Percentiles rank a stretch among this genome's conserved stretches.
These are phyloP conservation scores for Empidonax traillii DNA, from an alignment of 2,113 vertebrate genomes.

Conservation along the genomic window DNA sequence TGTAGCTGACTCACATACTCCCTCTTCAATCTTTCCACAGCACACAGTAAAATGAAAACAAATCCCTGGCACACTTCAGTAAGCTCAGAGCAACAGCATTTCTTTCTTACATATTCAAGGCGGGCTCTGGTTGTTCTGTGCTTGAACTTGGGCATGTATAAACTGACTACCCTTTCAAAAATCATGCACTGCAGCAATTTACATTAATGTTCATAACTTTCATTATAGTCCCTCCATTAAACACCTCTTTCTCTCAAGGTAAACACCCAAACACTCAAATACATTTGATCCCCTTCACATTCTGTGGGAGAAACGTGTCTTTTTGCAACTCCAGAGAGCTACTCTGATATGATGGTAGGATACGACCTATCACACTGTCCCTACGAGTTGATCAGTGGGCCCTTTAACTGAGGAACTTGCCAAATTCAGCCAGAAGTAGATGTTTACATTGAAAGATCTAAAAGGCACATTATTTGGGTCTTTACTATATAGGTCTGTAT, in stretches of 20 bases:
- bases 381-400: background rate
- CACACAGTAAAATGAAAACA: background rate
- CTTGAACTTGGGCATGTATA: background rate
- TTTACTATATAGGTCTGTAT: background rate
- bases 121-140: background rate
- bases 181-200: background rate
- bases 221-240: background rate
- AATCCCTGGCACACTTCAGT: background rate
- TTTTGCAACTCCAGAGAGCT: background rate
- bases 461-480: background rate
- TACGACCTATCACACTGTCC: background rate
- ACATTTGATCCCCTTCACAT: background rate
- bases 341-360: background rate
- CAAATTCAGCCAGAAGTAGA: background rate
- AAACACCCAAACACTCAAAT: background rate
- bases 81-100: background rate
- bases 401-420: fast-evolving
- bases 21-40: background rate
- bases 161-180: background rate
- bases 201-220: background rate
- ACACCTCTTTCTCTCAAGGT: background rate
- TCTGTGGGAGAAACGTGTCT: background rate
- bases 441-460: background rate
- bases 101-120: background rate
- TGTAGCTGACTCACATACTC: background rate